Evolutionary conservation across 2,113 vertebrate species (phyloP).

Genomic region (Chelonoidis abingdonii): DNA sequence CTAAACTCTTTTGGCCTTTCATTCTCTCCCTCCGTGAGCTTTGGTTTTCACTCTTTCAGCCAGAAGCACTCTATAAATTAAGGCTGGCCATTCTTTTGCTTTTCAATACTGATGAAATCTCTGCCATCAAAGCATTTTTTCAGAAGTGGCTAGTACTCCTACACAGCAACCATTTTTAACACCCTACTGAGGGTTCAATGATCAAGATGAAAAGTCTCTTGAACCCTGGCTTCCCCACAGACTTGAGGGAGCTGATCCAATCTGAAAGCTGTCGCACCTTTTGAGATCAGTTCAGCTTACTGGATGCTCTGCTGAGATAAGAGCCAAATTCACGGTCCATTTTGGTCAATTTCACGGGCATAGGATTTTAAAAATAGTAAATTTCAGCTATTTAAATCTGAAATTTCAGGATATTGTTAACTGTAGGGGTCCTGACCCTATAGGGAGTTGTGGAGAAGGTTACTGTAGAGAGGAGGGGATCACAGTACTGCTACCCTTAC

Average conservation of each 20-base stretch:
- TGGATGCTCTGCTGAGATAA: background rate
- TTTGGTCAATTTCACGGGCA: too few relatives aligned
- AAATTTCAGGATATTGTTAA: too few relatives aligned
- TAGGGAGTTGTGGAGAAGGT: too few relatives aligned
- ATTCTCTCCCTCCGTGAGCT: background rate
- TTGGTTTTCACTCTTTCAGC: background rate
- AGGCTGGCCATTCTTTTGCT: background rate
- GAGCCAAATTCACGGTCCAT: background rate
- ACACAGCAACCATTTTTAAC: background rate
- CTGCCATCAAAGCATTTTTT: background rate
- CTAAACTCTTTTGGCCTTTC: background rate
- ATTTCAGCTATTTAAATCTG: too few relatives aligned
- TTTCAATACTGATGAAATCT: accelerated
- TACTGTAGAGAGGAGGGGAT: too few relatives aligned
- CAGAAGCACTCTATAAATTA: background rate
- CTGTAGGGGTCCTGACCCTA: too few relatives aligned
- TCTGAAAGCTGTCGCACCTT: background rate
- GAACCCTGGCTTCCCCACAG: background rate
- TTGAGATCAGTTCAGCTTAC: background rate
- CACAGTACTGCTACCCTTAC: too few relatives aligned
- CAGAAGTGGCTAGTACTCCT: background rate
- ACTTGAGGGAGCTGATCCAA: background rate
- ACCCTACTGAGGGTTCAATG: background rate
- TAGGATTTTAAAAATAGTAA: too few relatives aligned
- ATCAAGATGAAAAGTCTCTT: background rate